Evolutionary conservation across 2,888 invertebrate species (phyloP), one percentile per base, ranked within the genome.

Genomic region (Xiphydria camelus): DNA sequence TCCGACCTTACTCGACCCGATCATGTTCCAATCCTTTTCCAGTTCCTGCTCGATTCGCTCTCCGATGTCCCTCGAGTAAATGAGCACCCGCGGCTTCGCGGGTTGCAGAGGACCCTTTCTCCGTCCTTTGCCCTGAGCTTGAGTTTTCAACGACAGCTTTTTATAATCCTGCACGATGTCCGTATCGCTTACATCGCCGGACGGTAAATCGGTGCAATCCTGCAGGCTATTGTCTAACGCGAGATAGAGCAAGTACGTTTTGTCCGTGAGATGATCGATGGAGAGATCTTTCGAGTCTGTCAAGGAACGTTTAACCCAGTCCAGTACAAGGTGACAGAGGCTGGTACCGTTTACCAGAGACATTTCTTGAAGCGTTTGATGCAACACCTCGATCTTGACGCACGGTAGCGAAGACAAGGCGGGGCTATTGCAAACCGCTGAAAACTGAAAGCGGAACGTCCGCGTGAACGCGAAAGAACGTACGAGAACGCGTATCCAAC

Each of bases 91-190:
- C 48, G 84, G 81, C 64, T 83, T 81, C 59, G 85, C 79, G 1
- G 83, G 82, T 52, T 82, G 82, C 26, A 80, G 71, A 34, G 79
- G 70, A 21, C 74, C 73, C 62, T 81, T 81, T 43, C 78, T 74
- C 36, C 79, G 76, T n/a, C 59, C 64, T 56, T 77, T 78, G 2
- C 61, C 61, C 9, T 51, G 52, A 12, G 70, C 63, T 15, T 66
- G 68, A 32, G 71, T 73, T 53, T 77, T 77, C 48, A 76, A 53
- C 1, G 77, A 76, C 60, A 77, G 55, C 50, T 78, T 78, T 65
- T 88, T 86, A 77, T 90, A 90, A 76, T 89, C 88, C 68, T 85
- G 86, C 23, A 91, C 85, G 52, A 89, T 82, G 65, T 89, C 88
- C 18, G 88, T 87, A 72, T 89, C 86, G 49, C 83, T 86, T 45